Evolutionary conservation across 2,888 invertebrate species (phyloP), one percentile per base, ranked within the genome.

Genomic region (Drosophila prolongata): DNA sequence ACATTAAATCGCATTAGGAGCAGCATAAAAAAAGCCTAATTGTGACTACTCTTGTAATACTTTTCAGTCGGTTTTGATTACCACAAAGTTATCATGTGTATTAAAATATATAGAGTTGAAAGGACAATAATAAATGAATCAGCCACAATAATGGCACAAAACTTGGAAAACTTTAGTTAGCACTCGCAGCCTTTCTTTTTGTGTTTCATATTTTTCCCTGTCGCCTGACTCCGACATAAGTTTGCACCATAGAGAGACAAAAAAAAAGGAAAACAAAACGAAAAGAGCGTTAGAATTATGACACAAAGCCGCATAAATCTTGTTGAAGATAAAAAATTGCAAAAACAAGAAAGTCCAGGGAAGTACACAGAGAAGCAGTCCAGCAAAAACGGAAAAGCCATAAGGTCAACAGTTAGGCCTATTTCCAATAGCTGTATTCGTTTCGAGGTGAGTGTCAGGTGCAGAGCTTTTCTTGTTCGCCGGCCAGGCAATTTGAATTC

Each of bases 241-340:
- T 77, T 79, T 69, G 46, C 69, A 69, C 58, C 64, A 52, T 56
- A 47, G 44, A 46, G 44, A 46, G 8, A 62, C 37, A 37, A 40
- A 37, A n/a, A 62, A 35, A 16, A 14, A 16, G 2, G 47, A 9
- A n/a, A 60, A 19, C n/a, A 37, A 14, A 34, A 30, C 16, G 14
- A n/a, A 24, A 3, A 58, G 62, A 65, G 76, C 75, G 74, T 75
- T 72, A 75, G 86, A 82, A 82, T 82, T 82, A 82, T 86, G 86
- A 73, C 80, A 75, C 64, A 77, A 80, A 77, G 77, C 73, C 75
- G 75, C 86, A 83, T 83, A 83, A 83, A 83, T 83, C 86, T 80
- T 80, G 65, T 77, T 77, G 83, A 83, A 80, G 75, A 80, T 83
- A 86, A 83, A 86, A 83, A 82, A 86, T 78, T 54, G 66, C 70